These are phyloP conservation scores for Nephrocerus scutellatus DNA, from an alignment of 2,888 invertebrate species.

Conservation along the genomic window DNA sequence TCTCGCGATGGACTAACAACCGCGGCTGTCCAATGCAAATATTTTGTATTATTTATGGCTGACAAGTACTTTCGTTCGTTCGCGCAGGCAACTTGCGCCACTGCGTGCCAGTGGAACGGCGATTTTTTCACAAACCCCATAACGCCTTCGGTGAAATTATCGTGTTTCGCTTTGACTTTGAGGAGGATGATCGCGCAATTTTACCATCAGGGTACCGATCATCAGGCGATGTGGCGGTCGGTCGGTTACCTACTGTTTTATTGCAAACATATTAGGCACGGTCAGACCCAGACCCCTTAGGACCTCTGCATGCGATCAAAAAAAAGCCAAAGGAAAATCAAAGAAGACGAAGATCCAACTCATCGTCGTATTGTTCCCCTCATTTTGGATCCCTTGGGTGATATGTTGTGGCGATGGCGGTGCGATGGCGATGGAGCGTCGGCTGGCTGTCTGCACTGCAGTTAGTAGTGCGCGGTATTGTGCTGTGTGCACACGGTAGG, in stretches of 20 bases:
- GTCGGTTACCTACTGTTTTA: slow-evolving; percentile 33
- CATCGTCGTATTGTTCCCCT: no score
- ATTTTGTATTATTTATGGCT: slow-evolving; percentile 32
- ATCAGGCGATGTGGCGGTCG: slow-evolving; percentile 15
- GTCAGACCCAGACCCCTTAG: slow-evolving; percentile 16
- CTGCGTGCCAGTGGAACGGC: background rate
- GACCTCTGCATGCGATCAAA: slow-evolving; percentile 7
- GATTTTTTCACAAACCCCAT: slow-evolving; percentile 2
- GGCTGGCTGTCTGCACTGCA: no score
- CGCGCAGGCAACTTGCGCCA: background rate
- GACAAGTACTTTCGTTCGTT: slow-evolving; percentile 18
- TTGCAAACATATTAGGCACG: slow-evolving; percentile 35
- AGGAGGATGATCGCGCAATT: no score
- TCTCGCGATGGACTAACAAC: no score
- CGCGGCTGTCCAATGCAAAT: slow-evolving; percentile 27
- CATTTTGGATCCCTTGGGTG: no score
- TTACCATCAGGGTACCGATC: slow-evolving; percentile 21
- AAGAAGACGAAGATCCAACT: slow-evolving; percentile 2
- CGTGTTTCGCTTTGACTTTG: no score
- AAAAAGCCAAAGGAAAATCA: slow-evolving; percentile 2
- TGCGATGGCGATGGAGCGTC: no score
- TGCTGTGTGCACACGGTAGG: no score
- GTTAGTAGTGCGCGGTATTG: no score
- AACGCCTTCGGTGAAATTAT: slow-evolving; percentile 8
- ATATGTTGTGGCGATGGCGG: no score